Base-by-base conservation (phyloP, 2,113 vertebrate genomes). In the Trogon melanurus region DNA sequence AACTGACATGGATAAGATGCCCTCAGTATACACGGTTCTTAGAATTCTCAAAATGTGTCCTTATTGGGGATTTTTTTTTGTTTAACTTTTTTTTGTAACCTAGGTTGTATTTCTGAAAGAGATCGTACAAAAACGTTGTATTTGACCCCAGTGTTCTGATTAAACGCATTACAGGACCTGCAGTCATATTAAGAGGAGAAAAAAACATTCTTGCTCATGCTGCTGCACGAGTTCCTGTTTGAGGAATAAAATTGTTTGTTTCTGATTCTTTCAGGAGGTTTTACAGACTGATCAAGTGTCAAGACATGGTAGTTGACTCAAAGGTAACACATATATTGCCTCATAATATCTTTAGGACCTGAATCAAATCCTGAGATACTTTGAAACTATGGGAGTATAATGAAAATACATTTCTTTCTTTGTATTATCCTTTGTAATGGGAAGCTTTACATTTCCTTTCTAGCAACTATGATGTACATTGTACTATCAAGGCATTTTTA, bases 261-360 rank as follows among this genome's bases (percentile, higher is more conserved):
- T 95, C 93, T 94, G 50, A 91, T 86, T 93, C 88, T 93, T 97
- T 32, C 74, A 79, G 81, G 70, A 97, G 95, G 69, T 95, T 88
- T 89, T 82, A 57, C 70, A 94, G 93, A 61, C 91, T 89, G 91
- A 95, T 92, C 95, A 95, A 93, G 89, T 96, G 94, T 95, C 95
- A 97, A 91, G 94, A 85, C 95, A 96, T 92, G 93, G 91, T 76
- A 91, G 84, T 92, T 96, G 94, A 94, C 91, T 95, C 89, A 95
- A 94, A 96, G 93, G 91, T 94, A 95, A 96, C 87, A 88, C n/a
- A 73, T 81, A 93, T 94, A 93, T 93, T 94, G 78, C 74, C 54
- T 95, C 41, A 70, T 93, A 95, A 92, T 86, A 81, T 85, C 94
- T 97, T 94, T 93, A 95, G 87, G 74, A 91, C 81, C 81, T 23